Base-by-base conservation (phyloP, 2,888 invertebrate genomes). In the Drosophila meridionalis region DNA sequence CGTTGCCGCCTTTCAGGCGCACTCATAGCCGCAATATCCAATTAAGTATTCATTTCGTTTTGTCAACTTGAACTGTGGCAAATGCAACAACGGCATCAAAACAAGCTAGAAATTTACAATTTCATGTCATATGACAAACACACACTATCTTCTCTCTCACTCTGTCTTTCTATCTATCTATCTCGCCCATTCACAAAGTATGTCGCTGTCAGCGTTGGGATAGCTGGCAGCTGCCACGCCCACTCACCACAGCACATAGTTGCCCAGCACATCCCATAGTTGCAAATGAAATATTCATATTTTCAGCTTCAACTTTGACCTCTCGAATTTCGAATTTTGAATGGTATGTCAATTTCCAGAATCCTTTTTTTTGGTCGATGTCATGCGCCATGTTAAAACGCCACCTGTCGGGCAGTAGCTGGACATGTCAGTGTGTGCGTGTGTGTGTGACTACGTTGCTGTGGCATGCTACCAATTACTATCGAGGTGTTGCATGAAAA, bases 31-130 rank as follows among this genome's bases (percentile, higher is more conserved):
- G 67, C 86, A 86, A 83, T 80, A 69, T 83, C 74, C 88, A 86
- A 86, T 86, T 86, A 83, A 76, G 78, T 82, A 86, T 86, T 86
- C 88, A 88, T 86, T 88, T 83, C 71, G 82, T 80, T 86, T 74
- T 88, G 88, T 78, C 82, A 80, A 82, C 85, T 83, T 64, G 67
- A 67, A 72, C 84, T 70, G 61, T 72, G 68, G 63, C 43, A 63
- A 52, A 43, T 62, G 48, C 67, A 73, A 57, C 57, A 71, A 52
- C 48, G n/a, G 5, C 61, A 69, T 68, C 69, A 62, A 71, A 53
- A 69, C 60, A 71, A 80, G 82, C 77, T 77, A 76, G 77, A 73
- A 85, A 83, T 83, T 78, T 87, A 82, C 84, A 79, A 83, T 81
- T 83, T 76, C 81, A 82, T 83, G 87, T 80, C 80, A 78, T 50